Percentiles rank a stretch among this genome's conserved stretches.
These are phyloP conservation scores for Actinernus sp. DNA, from an alignment of 92 coral and sea anemone genomes.

Conservation along the genomic window DNA sequence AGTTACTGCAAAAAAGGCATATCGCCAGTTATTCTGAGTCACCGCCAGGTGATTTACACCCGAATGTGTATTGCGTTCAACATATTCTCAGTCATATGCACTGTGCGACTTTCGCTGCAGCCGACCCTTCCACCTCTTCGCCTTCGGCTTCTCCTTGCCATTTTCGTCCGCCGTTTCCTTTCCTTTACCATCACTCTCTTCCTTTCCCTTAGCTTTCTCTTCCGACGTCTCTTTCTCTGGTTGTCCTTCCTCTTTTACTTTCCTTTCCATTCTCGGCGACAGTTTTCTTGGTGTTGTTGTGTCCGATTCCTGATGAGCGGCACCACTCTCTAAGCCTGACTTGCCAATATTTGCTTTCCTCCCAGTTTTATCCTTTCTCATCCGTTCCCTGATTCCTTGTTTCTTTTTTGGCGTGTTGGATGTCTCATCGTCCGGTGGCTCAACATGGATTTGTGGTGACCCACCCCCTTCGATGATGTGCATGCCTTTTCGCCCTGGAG, in stretches of 20 bases:
- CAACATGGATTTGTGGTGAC: constrained; percentile 51
- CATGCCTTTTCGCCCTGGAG: constrained; percentile 32
- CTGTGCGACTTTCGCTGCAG: constrained; percentile 32
- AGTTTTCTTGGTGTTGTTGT: neutral
- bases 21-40: too few species aligned
- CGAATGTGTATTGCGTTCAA: too few species aligned
- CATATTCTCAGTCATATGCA: neutral
- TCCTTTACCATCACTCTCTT: constrained; percentile 34
- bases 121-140: constrained; percentile 13
- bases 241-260: constrained; percentile 29
- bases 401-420: constrained; percentile 34
- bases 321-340: constrained; percentile 29
- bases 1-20: too few species aligned
- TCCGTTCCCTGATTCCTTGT: constrained; percentile 43
- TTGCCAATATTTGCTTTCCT: constrained; percentile 7
- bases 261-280: constrained; percentile 19
- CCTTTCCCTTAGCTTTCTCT: constrained; percentile 31
- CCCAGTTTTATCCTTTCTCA: constrained; percentile 29
- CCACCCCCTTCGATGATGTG: constrained; percentile 49
- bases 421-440: constrained; percentile 30
- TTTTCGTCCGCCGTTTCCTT: constrained; percentile 26
- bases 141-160: constrained; percentile 10
- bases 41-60: too few species aligned
- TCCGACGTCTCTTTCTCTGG: constrained; percentile 38
- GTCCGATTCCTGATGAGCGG: neutral